Evolutionary conservation across 2,113 vertebrate species (phyloP).

Genomic region (Suncus etruscus): DNA sequence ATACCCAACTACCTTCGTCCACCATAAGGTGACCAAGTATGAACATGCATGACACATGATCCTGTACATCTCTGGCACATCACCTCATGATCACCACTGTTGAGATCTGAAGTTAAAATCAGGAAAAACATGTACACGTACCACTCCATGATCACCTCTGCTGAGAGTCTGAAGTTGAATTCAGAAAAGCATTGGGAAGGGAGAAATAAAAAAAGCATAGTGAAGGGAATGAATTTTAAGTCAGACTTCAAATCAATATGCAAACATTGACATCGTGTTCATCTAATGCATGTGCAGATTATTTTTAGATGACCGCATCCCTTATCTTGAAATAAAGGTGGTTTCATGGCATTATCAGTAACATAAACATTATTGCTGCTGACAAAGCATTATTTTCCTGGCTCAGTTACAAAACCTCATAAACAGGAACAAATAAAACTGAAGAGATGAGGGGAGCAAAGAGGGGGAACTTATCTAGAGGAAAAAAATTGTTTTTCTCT

Average conservation of each 20-base stretch:
- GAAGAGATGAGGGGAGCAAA: neutral
- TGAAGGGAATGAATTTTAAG: neutral
- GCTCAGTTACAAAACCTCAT: conserved; percentile 15
- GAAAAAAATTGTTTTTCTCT: conserved; percentile 22
- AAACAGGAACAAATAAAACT: conserved; percentile 42
- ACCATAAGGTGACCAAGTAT: neutral
- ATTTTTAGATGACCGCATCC: neutral
- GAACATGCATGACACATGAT: too few species aligned
- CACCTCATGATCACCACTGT: too few species aligned
- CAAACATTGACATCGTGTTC: neutral
- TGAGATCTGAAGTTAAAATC: too few species aligned
- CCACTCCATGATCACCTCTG: neutral
- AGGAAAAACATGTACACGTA: too few species aligned
- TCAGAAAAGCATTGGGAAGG: neutral
- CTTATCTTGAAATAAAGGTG: neutral
- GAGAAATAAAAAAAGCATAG: neutral
- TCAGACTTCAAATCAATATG: conserved; percentile 12
- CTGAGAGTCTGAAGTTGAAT: neutral
- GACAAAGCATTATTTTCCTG: conserved; percentile 41
- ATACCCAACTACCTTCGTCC: too few species aligned
- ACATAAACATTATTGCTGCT: neutral
- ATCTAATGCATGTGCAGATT: conserved; percentile 2
- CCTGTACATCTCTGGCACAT: too few species aligned
- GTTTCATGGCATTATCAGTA: neutral
- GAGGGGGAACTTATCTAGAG: neutral